Conservation (phyloP, 1,140 invertebrate genomes). For the Sipha flava region DNA sequence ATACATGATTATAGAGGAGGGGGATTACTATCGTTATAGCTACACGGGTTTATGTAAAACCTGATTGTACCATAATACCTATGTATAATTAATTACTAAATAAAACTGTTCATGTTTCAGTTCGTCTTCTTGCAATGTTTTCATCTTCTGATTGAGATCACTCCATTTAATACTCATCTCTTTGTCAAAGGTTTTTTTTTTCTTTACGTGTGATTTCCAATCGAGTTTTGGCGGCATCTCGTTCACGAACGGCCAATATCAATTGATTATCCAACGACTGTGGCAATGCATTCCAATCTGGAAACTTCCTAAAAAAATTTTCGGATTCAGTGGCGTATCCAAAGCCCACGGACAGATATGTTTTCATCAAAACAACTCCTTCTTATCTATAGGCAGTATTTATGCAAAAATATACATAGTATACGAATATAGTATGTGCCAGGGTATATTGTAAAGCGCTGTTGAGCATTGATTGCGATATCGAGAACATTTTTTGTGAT, state of each 20-base stretch:
- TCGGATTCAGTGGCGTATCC: too few relatives aligned
- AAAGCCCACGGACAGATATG: not conserved
- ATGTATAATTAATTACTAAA: not conserved
- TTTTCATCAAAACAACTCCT: not conserved
- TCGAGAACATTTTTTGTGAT: too few relatives aligned
- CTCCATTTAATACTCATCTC: not conserved
- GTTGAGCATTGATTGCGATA: too few relatives aligned
- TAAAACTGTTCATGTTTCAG: not conserved
- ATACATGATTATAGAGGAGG: too few relatives aligned
- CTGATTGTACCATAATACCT: too few relatives aligned
- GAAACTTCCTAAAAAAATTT: not conserved
- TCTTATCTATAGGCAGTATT: not conserved
- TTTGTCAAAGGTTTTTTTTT: not conserved
- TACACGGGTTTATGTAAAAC: too few relatives aligned
- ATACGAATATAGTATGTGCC: too few relatives aligned
- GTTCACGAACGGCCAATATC: not conserved
- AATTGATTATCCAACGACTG: not conserved
- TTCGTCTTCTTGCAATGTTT: not conserved
- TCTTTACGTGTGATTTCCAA: constrained; percentile 5
- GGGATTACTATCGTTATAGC: too few relatives aligned
- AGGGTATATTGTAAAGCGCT: too few relatives aligned
- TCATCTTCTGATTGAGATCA: not conserved
- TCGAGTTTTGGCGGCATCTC: not conserved
- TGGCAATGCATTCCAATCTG: not conserved
- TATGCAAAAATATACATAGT: not conserved